Evolutionary conservation across 2,888 invertebrate species (phyloP).

Genomic region (Athetis lepigone): DNA sequence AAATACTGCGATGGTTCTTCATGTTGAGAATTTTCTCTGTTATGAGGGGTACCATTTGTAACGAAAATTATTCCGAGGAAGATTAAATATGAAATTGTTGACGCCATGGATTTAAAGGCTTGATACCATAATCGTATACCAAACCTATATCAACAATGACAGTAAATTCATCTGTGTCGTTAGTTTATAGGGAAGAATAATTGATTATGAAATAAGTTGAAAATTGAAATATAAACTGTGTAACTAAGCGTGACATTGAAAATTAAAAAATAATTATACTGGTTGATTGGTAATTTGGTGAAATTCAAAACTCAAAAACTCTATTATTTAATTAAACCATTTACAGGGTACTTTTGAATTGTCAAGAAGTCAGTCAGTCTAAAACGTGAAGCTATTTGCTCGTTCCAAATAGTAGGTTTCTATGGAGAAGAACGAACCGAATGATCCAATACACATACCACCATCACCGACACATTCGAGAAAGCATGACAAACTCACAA

Average conservation of each 20-base stretch:
- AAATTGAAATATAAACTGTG: conserved; percentile 16
- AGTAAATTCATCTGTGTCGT: conserved; percentile 21
- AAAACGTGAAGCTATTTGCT: too few relatives aligned
- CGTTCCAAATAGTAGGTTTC: too few relatives aligned
- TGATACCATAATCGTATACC: conserved; percentile 12
- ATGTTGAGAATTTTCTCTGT: conserved; percentile 1
- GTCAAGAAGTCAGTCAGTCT: too few relatives aligned
- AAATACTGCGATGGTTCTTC: conserved; percentile 14
- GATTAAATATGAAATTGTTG: conserved; percentile 21
- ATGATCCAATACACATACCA: too few relatives aligned
- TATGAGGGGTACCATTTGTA: conserved; percentile 16
- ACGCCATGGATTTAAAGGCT: conserved; percentile 32
- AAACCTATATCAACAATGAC: conserved; percentile 25
- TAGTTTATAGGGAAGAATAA: conserved; percentile 28
- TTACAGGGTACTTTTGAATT: too few relatives aligned
- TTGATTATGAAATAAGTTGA: conserved; percentile 47
- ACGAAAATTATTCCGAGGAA: conserved; percentile 38
- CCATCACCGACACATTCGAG: too few relatives aligned
- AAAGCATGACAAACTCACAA: too few relatives aligned
- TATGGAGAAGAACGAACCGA: too few relatives aligned
- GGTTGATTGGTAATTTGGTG: too few relatives aligned
- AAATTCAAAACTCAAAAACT: too few relatives aligned
- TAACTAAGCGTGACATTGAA: conserved; percentile 61
- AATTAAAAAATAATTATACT: conserved; percentile 12
- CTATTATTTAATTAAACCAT: too few relatives aligned